Evolutionary conservation across 1,140 invertebrate genomes (phyloP), one percentile per base, ranked within the genome.

Genomic region (Trypoxylus dichotomus): DNA sequence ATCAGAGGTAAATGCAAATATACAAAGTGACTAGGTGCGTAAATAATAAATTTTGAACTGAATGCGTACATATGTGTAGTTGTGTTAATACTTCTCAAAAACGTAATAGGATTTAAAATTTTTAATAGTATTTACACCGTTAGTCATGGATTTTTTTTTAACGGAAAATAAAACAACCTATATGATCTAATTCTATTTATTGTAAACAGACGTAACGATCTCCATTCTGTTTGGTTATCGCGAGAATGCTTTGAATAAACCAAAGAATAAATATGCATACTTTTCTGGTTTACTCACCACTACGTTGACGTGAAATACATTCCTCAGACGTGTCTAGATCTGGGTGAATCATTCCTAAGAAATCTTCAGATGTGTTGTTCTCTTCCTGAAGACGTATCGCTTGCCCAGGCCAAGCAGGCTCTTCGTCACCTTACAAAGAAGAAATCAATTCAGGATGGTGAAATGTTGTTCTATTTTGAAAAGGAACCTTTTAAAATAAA

Each of bases 251-350:
- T 19, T 24, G 11, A 29, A 24, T 13, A 68, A 68, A 11, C 21
- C 15, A 58, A 58, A 58, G 15, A 7, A 11, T 27, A 27, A 7
- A 8, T 68, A 19, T n/a, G 7, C 47, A 37, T 37, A 54, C 19
- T 54, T 54, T 27, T 68, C 25, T 68, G 60, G 60, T 13, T 15
- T 68, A 68, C 60, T 68, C 60, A 68, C 60, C 60, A 68, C 25
- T 68, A 2, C 13, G 8, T 68, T 13, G 24, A 24, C 7, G 27
- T 15, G 8, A 3, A 0, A 24, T 24, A 27, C 3, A 24, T 24
- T 27, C 60, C 7, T 68, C 60, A 10, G 60, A 68, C 15, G 24
- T 27, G 7, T 68, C 60, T 10, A 68, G 15, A 68, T 68, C 60
- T 8, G 24, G 21, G 6, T 7, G 60, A 13, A 68, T 68, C 24